These are phyloP conservation scores for Phenganax stokvisi DNA, from an alignment of 92 coral and sea anemone species.

Conservation along the genomic window DNA sequence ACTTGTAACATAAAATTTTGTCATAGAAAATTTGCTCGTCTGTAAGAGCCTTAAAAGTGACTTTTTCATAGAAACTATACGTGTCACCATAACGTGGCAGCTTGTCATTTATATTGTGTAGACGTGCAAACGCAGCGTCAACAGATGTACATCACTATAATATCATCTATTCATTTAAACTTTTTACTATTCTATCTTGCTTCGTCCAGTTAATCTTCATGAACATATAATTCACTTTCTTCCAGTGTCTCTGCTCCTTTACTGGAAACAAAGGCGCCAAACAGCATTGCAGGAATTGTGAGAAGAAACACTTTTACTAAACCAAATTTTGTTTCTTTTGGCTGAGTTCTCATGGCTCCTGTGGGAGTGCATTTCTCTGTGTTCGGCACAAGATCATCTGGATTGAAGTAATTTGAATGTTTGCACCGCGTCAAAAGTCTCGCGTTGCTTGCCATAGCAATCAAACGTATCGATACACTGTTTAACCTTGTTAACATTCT, in stretches of 20 bases:
- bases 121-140: too few species aligned
- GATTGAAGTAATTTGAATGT: neutral
- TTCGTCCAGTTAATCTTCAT: slow-evolving; percentile 10
- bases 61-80: too few species aligned
- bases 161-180: too few species aligned
- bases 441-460: neutral
- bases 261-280: slow-evolving; percentile 28
- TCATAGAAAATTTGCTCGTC: too few species aligned
- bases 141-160: too few species aligned
- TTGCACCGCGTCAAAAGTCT: neutral
- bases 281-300: slow-evolving; percentile 7
- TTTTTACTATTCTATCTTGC: too few species aligned
- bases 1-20: too few species aligned
- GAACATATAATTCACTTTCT: slow-evolving; percentile 34
- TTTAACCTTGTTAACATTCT: neutral
- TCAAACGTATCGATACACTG: neutral
- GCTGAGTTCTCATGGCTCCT: slow-evolving; percentile 26
- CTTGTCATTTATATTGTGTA: too few species aligned
- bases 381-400: slow-evolving; percentile 9
- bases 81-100: too few species aligned
- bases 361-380: slow-evolving; percentile 11
- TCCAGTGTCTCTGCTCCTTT: slow-evolving; percentile 36
- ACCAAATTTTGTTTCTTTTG: slow-evolving; percentile 40
- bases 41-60: too few species aligned
- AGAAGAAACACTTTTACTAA: slow-evolving; percentile 19